Base-by-base conservation (phyloP, 2,113 vertebrate species). In the Pimephales promelas region DNA sequence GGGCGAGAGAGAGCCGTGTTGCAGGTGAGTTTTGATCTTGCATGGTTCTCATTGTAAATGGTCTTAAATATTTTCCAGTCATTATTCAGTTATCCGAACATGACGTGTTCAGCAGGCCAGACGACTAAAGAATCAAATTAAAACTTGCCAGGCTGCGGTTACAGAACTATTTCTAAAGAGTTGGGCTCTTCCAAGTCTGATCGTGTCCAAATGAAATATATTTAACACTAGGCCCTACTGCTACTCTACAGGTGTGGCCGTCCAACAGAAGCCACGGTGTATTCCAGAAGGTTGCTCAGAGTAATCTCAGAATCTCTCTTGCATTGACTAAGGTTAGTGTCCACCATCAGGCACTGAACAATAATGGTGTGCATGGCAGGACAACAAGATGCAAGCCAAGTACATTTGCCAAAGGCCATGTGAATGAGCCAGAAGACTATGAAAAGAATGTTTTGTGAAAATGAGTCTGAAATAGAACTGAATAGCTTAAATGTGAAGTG, bases 401-500 rank as follows among this genome's bases (percentile, higher is more conserved):
- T 47, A 72, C 11, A 47, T 45, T 70, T 70, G 70, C 70, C 70
- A 72, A 72, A 72, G 20, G 11, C 36, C n/a, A n/a, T 45, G 40
- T 8, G 68, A 72, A 45, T 72, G 68, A 72, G 68, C 68, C 40
- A 72, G 68, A 72, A 72, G 68, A 47, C 36, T 72, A 72, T 72
- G 68, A 72, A 72, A 72, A 72, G n/a, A 72, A 72, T 47, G 68
- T 72, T 72, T 70, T 72, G 40, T 72, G 6, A 14, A 40, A 40
- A 70, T 40, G 9, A 70, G 40, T 45, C 70, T 2, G 36, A 72
- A 72, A 72, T 71, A 71, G 20, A 45, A 8, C n/a, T 3, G 5
- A 47, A 45, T 72, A 11, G n/a, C 13, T 5, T 45, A 43, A 71
- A 71, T 14, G 40, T 7, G 10, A 28, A 62, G 26, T 14, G 2